Percentiles rank a stretch among this genome's conserved stretches.
Conservation (phyloP, 37 sponge, comb jelly and placozoan genomes). For the Theonella swinhoei region DNA sequence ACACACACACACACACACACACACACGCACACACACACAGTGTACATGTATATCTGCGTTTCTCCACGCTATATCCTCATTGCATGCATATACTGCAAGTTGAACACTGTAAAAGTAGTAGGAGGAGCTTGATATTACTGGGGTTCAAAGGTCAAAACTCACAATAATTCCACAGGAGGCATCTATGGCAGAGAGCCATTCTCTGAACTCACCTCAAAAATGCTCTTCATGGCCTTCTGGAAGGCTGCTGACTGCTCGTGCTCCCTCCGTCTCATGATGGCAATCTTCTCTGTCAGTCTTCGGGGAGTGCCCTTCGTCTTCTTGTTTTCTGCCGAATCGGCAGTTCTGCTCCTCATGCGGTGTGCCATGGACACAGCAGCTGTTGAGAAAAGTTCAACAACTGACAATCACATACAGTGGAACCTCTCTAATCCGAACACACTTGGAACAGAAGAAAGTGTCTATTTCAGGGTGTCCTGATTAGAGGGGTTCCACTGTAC, state of each 20-base stretch:
- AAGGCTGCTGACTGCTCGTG: constrained; percentile 68
- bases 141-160: not conserved
- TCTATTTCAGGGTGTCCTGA: too few relatives aligned
- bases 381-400: not conserved
- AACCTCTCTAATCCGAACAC: too few relatives aligned
- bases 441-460: too few relatives aligned
- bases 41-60: too few relatives aligned
- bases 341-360: constrained; percentile 66
- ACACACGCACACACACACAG: too few relatives aligned
- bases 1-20: too few relatives aligned
- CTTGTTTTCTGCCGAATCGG: constrained; percentile 59
- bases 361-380: constrained; percentile 17
- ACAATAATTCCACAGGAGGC: not conserved
- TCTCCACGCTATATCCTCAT: too few relatives aligned
- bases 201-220: constrained; percentile 51
- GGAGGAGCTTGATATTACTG: too few relatives aligned
- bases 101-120: too few relatives aligned
- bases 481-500: too few relatives aligned
- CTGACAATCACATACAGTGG: not conserved
- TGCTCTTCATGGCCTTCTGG: constrained; percentile 78
- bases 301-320: constrained; percentile 51
- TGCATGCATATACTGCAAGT: too few relatives aligned
- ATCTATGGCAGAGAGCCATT: not conserved
- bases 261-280: constrained; percentile 69
- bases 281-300: constrained; percentile 79